A percentile compares a stretch with the other conserved stretches of the same genome.
Evolutionary conservation across 2,113 vertebrate species (phyloP).

Genomic region (Ceyx margarethae): DNA sequence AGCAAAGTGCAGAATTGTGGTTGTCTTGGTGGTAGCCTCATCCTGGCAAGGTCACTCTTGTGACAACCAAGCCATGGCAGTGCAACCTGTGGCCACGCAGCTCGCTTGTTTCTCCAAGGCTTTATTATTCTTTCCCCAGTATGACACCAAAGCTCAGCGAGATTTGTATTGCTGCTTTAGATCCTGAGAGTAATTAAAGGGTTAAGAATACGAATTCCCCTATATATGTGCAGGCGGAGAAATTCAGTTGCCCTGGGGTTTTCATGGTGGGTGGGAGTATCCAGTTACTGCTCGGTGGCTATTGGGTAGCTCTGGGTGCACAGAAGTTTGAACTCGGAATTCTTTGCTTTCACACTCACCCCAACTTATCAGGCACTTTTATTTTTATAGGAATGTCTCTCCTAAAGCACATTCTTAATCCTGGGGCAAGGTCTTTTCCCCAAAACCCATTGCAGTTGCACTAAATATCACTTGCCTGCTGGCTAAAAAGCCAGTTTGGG

Average conservation of each 20-base stretch:
- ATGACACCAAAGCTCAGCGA: not conserved
- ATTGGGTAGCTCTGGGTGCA: conserved; percentile 22
- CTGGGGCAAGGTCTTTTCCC: not conserved
- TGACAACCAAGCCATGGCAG: rapidly evolving
- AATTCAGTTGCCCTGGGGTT: conserved; percentile 69
- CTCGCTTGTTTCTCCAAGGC: not conserved
- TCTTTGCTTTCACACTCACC: not conserved
- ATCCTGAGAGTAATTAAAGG: conserved; percentile 9
- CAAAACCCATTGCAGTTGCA: not conserved
- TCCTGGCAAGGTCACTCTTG: not conserved
- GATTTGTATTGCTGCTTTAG: not conserved
- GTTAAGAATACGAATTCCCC: conserved; percentile 40
- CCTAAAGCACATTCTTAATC: not conserved
- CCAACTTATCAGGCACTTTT: conserved; percentile 2
- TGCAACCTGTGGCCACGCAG: rapidly evolving
- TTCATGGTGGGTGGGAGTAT: conserved; percentile 52
- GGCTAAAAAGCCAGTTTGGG: not conserved
- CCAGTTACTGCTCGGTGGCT: conserved; percentile 52
- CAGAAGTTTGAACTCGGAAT: conserved; percentile 8
- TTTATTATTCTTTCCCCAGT: not conserved
- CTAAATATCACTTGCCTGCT: not conserved
- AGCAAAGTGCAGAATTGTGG: not conserved
- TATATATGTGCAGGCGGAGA: conserved; percentile 32
- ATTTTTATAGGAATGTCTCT: not conserved
- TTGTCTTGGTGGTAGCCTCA: not conserved